Evolutionary conservation across 2,888 invertebrate genomes (phyloP).

Genomic region (Mongoloraphidia duomilia): DNA sequence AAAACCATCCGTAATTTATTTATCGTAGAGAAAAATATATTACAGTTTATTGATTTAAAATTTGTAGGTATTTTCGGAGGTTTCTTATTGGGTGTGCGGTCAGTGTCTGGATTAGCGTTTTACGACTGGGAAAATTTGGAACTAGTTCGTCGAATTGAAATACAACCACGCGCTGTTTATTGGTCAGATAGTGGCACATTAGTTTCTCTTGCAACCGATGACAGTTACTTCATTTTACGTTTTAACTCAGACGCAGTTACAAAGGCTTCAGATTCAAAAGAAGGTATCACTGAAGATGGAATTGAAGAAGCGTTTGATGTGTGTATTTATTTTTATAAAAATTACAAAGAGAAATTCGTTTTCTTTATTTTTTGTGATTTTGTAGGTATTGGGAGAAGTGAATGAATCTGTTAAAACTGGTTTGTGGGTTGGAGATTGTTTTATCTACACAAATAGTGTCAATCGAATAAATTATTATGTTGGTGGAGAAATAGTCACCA

Average conservation of each 20-base stretch:
- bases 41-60: too few relatives aligned
- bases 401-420: slow-evolving; percentile 89
- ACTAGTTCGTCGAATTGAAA: slow-evolving; percentile 89
- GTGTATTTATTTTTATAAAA: slow-evolving; percentile 14
- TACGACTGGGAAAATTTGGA: slow-evolving; percentile 96
- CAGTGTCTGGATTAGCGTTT: slow-evolving; percentile 83
- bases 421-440: slow-evolving; percentile 97
- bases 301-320: slow-evolving; percentile 95
- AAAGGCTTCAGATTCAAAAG: slow-evolving; percentile 57
- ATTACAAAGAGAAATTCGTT: not conserved
- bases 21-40: too few relatives aligned
- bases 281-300: slow-evolving; percentile 74
- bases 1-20: too few relatives aligned
- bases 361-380: slow-evolving; percentile 8
- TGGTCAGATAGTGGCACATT: slow-evolving; percentile 95
- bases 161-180: slow-evolving; percentile 82
- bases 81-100: slow-evolving; percentile 77
- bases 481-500: slow-evolving; percentile 96
- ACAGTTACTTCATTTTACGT: slow-evolving; percentile 85
- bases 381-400: slow-evolving; percentile 69
- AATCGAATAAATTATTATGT: slow-evolving; percentile 98
- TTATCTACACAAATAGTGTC: slow-evolving; percentile 96
- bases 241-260: slow-evolving; percentile 76
- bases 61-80: slow-evolving; percentile 75
- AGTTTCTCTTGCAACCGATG: slow-evolving; percentile 88